These are phyloP conservation scores for Ceratina japonica DNA, from an alignment of 1,140 invertebrate genomes.

Conservation along the genomic window DNA sequence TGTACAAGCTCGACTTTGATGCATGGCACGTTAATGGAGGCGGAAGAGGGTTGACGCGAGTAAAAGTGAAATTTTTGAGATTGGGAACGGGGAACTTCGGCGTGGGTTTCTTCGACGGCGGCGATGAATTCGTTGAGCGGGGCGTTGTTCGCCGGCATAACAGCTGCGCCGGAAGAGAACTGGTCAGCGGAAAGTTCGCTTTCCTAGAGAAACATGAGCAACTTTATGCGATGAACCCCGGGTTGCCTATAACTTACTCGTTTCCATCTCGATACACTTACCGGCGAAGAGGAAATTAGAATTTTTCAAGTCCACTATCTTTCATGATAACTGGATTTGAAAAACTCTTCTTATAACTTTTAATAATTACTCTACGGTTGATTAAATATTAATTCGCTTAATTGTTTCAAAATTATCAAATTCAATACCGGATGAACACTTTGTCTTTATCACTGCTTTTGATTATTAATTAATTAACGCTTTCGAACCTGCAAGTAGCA, in stretches of 20 bases:
- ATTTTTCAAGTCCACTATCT: too few species aligned
- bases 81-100: constrained; percentile 1
- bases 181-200: neutral
- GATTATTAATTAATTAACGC: constrained; percentile 40
- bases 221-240: neutral
- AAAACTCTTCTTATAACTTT: too few species aligned
- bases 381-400: too few species aligned
- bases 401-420: too few species aligned
- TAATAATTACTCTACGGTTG: too few species aligned
- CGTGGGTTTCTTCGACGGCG: neutral
- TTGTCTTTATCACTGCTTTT: neutral
- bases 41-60: neutral
- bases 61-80: constrained; percentile 23
- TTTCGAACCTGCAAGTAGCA: neutral
- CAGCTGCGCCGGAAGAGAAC: neutral
- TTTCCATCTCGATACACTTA: neutral
- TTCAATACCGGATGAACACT: too few species aligned
- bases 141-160: neutral
- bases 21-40: constrained; percentile 18
- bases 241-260: neutral
- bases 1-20: neutral
- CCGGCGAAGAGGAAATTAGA: neutral
- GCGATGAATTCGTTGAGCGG: constrained; percentile 14
- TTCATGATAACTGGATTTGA: too few species aligned
- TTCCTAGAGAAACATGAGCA: neutral